Evolutionary conservation across 2,797 vertebrate species (phyloP).

Genomic region (Lithobates pipiens): DNA sequence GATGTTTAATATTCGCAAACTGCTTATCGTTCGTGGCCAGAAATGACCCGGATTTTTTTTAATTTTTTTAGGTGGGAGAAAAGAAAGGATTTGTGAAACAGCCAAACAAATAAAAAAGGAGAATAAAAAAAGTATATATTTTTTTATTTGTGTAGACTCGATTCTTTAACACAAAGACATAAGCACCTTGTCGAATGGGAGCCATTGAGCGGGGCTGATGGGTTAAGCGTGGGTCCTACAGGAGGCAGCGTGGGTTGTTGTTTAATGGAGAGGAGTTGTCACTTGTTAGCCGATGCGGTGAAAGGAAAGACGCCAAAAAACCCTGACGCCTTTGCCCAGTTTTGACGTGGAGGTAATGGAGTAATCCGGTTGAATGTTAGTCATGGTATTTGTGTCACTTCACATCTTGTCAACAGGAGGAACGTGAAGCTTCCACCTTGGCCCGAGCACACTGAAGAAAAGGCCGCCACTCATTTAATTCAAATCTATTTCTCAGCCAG

Average conservation of each 20-base stretch:
- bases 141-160: slow-evolving; percentile 77
- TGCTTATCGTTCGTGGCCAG: slow-evolving; percentile 58
- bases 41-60: slow-evolving; percentile 53
- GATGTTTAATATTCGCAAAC: slow-evolving; percentile 33
- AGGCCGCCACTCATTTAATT: slow-evolving; percentile 90
- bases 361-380: slow-evolving; percentile 97
- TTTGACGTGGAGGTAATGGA: slow-evolving; percentile 92
- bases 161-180: slow-evolving; percentile 77
- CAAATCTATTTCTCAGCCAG: slow-evolving; percentile 97
- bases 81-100: slow-evolving; percentile 71
- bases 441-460: slow-evolving; percentile 80
- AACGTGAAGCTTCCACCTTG: slow-evolving; percentile 88
- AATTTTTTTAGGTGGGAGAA: slow-evolving; percentile 66
- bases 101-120: background rate
- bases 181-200: slow-evolving; percentile 90
- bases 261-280: slow-evolving; percentile 84
- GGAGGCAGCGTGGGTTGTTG: slow-evolving; percentile 84
- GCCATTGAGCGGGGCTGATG: slow-evolving; percentile 86
- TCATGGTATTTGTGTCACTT: slow-evolving; percentile 96
- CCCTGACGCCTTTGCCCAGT: slow-evolving; percentile 86
- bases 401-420: slow-evolving; percentile 92
- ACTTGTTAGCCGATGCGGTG: slow-evolving; percentile 83
- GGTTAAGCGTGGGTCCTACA: slow-evolving; percentile 85
- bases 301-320: slow-evolving; percentile 89
- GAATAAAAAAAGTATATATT: slow-evolving; percentile 73